Conservation (phyloP, 2,797 vertebrate genomes). For the Argyrosomus regius region DNA sequence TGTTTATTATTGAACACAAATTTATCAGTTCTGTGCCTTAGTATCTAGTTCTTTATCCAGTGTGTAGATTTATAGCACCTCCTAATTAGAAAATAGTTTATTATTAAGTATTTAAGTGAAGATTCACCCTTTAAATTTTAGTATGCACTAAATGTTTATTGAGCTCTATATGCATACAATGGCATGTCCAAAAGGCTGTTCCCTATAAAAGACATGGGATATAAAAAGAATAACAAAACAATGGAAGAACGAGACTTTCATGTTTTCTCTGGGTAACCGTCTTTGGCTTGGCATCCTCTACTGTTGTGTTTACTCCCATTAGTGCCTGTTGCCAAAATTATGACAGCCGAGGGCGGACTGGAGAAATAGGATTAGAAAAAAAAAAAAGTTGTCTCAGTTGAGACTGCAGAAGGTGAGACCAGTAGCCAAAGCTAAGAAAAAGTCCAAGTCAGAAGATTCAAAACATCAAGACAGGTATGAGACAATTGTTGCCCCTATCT, state of each 20-base stretch:
- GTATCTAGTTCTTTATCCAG: neutral
- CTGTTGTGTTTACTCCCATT: conserved; percentile 43
- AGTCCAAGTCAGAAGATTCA: neutral
- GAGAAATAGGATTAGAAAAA: conserved; percentile 1
- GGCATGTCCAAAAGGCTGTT: neutral
- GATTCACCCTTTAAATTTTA: neutral
- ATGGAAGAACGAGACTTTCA: conserved; percentile 11
- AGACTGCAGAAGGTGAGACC: neutral
- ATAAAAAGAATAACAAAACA: conserved; percentile 9
- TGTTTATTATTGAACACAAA: neutral
- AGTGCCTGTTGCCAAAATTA: conserved; percentile 43
- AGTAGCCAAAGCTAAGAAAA: neutral
- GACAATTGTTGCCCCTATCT: neutral
- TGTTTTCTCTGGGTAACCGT: conserved; percentile 35
- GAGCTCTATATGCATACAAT: neutral
- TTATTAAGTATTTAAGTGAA: too few species aligned
- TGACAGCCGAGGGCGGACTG: conserved; percentile 22
- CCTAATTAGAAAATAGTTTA: neutral
- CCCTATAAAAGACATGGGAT: neutral
- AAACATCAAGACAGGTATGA: neutral
- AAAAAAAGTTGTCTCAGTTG: conserved; percentile 9
- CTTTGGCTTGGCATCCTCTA: conserved; percentile 41
- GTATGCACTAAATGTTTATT: neutral
- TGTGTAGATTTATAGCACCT: neutral
- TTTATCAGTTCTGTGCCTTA: too few species aligned